Evolutionary conservation across 2,113 vertebrate genomes (phyloP), one percentile per base, ranked within the genome.

Genomic region (Sander vitreus): DNA sequence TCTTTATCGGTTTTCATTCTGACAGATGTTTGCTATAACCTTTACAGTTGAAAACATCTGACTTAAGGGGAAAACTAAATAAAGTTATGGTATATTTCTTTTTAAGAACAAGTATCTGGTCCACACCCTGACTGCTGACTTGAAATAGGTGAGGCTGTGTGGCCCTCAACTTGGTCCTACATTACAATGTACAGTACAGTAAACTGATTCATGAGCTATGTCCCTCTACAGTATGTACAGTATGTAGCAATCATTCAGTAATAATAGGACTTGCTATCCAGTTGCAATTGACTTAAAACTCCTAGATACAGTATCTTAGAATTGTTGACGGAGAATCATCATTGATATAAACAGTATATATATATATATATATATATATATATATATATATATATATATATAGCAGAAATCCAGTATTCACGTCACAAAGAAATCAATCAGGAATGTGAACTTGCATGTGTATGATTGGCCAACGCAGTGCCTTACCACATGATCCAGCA

Each of bases 1-100:
- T 65, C 58, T 80, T 68, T 33, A 18, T 33, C 70, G 70, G 58
- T 23, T 71, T 75, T 47, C 39, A 33, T 16, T 21, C 30, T 60
- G 73, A 69, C 74, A 84, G 78, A 76, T 86, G 48, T 81, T 69
- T 65, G n/a, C 19, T 27, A 14, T 72, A 67, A 76, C 60, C 45
- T 73, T 80, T 68, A 55, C 48, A 45, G 65, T 25, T 36, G 10
- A 58, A 53, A 72, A 76, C 33, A 33, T 80, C 60, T 83, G 45
- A 60, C 54, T 50, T 33, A 33, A 33, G 33, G 33, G 59, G 53
- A 6, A 66, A 75, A 83, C 43, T 39, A 63, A 78, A n/a, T 58
- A 65, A 62, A 36, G 47, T 68, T 64, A 30, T 30, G 43, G 19
- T 50, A 21, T 50, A 10, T 65, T 85, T 76, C 15, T 48, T 64